Percentiles rank a stretch among this genome's conserved stretches.
Conservation (phyloP, 2,113 vertebrate species). For the Pelecanus crispus region DNA sequence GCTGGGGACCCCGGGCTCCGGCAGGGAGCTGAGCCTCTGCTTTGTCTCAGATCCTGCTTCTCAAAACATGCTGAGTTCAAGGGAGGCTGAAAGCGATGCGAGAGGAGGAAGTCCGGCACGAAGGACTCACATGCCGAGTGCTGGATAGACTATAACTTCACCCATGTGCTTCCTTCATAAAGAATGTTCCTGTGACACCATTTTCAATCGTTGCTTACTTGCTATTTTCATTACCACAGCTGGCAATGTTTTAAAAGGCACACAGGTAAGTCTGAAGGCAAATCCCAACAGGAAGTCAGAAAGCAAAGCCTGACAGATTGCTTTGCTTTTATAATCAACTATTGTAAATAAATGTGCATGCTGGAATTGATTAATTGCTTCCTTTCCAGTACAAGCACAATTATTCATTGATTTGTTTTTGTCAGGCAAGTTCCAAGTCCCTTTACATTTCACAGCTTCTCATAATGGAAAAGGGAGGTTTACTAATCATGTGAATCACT, state of each 20-base stretch:
- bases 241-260: neutral
- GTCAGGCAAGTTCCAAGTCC: neutral
- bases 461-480: neutral
- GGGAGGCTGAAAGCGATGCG: neutral
- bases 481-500: neutral
- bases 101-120: neutral
- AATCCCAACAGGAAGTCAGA: neutral
- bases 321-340: neutral
- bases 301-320: neutral
- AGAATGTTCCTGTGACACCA: neutral
- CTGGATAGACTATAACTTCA: neutral
- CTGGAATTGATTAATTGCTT: neutral
- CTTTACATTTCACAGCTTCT: neutral
- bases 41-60: neutral
- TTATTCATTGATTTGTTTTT: neutral
- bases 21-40: neutral
- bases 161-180: neutral
- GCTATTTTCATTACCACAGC: neutral
- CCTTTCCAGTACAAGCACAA: neutral
- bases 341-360: neutral
- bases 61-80: neutral
- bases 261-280: neutral
- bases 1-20: rapidly evolving
- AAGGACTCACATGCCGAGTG: rapidly evolving
- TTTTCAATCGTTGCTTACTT: neutral